Base-by-base conservation (phyloP, 2,113 vertebrate genomes). In the Empidonax traillii region DNA sequence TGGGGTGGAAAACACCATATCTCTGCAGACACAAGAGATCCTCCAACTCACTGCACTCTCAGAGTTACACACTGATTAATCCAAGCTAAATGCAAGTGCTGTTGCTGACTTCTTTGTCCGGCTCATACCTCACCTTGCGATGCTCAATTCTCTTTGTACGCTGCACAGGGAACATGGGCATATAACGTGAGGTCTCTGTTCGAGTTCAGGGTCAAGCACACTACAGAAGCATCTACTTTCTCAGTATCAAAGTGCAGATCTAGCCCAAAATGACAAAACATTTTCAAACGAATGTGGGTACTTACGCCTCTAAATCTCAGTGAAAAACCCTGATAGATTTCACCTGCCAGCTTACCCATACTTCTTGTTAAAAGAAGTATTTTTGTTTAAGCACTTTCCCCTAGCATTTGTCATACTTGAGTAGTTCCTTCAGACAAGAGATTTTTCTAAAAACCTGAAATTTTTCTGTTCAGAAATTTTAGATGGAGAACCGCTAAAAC, bases 91-190 rank as follows among this genome's bases (percentile, higher is more conserved):
- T 18, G 18, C 66, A 67, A 46, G 20, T 12, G 16, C 37, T 92
- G 49, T 23, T 46, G n/a, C 37, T 41, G 33, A 7, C 15, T 30
- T 13, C 66, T 37, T 20, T 25, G 35, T 19, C 35, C 0, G 0
- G 46, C 16, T 62, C 27, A 69, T n/a, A 41, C n/a, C 44, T n/a
- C n/a, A 46, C 44, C 73, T 28, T 20, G 39, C 9, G 53, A 59
- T 1, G 0, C 25, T 31, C 47, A 71, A 1, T 37, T 55, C 39
- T 67, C 16, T 52, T 8, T 1, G 3, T 8, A 49, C 2, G 2
- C n/a, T 20, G 25, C 0, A 0, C 2, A 68, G 44, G 20, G 67
- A 85, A 46, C 20, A 5, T 0, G 11, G 37, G 28, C 39, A 72
- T 35, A n/a, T 33, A 53, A 61, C 43, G 17, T 2, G 9, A 79